Base-by-base conservation (phyloP, 2,888 invertebrate species). In the Acrobasis suavella region DNA sequence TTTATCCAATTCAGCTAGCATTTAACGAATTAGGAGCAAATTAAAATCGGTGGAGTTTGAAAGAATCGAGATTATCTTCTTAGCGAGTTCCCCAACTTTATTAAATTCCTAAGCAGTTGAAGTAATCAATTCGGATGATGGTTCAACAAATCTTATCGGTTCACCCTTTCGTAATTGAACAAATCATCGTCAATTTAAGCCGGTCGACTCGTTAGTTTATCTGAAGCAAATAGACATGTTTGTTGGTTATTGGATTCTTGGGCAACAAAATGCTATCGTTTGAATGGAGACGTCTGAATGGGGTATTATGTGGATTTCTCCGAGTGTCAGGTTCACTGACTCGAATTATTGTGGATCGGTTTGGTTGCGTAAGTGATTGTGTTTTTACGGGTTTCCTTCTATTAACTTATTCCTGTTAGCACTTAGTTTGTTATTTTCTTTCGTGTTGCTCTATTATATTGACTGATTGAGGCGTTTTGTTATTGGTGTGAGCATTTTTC, bases 141-240 rank as follows among this genome's bases (percentile, higher is more conserved):
- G 73, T 72, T 74, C 76, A 77, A 81, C 77, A 80, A 78, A 76
- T 76, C 73, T 70, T 76, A 71, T 70, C 67, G 62, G 65, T 61
- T 68, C 78, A 79, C 80, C 85, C 79, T 84, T 85, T 81, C 74
- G 79, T 87, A 87, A 89, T 89, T 87, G 86, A 80, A 86, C 85
- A 80, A 88, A 86, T 86, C 85, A 82, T 85, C 85, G 80, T 82
- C 86, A 86, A 86, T 87, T 87, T 81, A 81, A 66, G 67, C 69
- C 69, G 76, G 76, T 75, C 71, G 68, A 67, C 64, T 66, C 63
- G 66, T 64, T 62, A 66, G 56, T 63, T 58, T 54, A 56, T 62
- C 54, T 55, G 54, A 55, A 42, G 42, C 46, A 61, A 52, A 55
- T 49, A 61, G 54, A 61, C 54, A 61, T 54, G 50, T 59, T 59